phyloP scores from a whole-genome alignment of 2,888 invertebrate species.

The Ellobium chinense region DNA sequence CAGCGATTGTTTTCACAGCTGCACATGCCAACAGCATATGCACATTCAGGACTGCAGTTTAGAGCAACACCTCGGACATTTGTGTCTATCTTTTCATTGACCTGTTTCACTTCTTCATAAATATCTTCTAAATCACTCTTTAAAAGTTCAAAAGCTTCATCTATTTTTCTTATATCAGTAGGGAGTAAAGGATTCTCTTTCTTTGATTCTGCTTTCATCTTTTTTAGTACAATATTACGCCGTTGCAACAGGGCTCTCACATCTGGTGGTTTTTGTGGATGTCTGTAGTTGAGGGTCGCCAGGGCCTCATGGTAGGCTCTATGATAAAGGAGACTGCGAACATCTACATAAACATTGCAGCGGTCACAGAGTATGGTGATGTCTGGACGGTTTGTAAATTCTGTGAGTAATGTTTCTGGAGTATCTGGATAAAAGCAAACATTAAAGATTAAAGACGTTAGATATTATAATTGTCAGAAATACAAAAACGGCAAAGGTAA shows the following conservation, averaged over 20 bases:
- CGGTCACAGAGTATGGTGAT: conserved; percentile 69
- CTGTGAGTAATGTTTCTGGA: conserved; percentile 67
- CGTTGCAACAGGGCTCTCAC: conserved; percentile 63
- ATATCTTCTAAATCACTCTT: conserved; percentile 72
- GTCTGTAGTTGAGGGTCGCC: conserved; percentile 60
- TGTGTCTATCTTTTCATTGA: conserved; percentile 63
- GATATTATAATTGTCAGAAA: too few species aligned
- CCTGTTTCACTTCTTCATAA: conserved; percentile 64
- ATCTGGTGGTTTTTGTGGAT: conserved; percentile 58
- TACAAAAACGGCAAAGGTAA: too few species aligned
- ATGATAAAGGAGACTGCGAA: conserved; percentile 67
- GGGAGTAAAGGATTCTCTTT: conserved; percentile 57
- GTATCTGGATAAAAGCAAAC: conserved; percentile 61
- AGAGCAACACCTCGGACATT: conserved; percentile 66
- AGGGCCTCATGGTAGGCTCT: conserved; percentile 71
- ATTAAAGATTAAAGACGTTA: neutral
- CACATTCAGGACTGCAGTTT: conserved; percentile 67
- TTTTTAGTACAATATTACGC: conserved; percentile 63
- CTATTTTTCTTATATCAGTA: conserved; percentile 54
- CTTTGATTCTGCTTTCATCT: conserved; percentile 56
- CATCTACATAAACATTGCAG: conserved; percentile 65
- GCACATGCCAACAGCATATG: conserved; percentile 69
- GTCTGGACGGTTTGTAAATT: conserved; percentile 64
- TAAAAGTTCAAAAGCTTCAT: conserved; percentile 75
- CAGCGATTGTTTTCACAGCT: conserved; percentile 69